Conservation (phyloP, 2,888 invertebrate species). For the Amiota communis region DNA sequence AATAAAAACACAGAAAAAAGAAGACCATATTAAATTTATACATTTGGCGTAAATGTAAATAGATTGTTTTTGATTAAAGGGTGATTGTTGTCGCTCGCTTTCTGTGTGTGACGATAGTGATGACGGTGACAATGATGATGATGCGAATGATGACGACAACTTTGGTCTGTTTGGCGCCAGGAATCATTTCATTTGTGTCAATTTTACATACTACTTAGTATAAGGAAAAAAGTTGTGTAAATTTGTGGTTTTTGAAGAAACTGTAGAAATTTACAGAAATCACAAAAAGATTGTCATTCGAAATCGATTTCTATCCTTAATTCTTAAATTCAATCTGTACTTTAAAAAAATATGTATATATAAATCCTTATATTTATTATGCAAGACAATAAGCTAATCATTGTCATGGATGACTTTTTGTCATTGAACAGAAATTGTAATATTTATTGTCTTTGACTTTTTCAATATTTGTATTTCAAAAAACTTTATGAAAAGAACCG, state of each 20-base stretch:
- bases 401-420: too few species aligned
- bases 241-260: too few species aligned
- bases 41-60: conserved; percentile 70
- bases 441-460: conserved; percentile 46
- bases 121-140: background rate
- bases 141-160: conserved; percentile 16
- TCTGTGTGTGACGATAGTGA: background rate
- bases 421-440: conserved; percentile 50
- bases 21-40: conserved; percentile 60
- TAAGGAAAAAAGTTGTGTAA: too few species aligned
- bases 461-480: background rate
- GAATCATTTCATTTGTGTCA: background rate
- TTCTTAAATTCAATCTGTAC: too few species aligned
- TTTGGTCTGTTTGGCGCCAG: conserved; percentile 59
- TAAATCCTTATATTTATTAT: too few species aligned
- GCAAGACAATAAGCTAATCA: too few species aligned
- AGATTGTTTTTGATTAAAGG: conserved; percentile 69
- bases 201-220: too few species aligned
- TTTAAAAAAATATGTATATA: too few species aligned
- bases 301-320: background rate
- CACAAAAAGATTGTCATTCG: background rate
- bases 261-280: too few species aligned
- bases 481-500: too few species aligned
- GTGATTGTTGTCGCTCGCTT: conserved; percentile 37
- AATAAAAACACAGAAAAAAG: background rate